Base-by-base conservation (phyloP, 1,140 invertebrate species). In the Cardiocondyla obscurior region DNA sequence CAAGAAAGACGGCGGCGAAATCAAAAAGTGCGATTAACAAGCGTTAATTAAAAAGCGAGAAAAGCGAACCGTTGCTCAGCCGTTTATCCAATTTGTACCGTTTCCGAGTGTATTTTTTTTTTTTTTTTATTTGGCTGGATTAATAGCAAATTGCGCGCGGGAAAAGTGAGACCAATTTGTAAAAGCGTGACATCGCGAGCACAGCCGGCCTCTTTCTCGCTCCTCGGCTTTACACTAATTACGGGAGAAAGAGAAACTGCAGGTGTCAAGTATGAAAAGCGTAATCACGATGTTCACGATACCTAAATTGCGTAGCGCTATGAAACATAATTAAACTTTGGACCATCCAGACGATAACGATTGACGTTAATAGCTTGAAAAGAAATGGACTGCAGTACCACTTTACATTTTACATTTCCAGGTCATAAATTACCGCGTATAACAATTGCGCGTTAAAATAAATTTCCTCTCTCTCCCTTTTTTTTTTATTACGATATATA, bases 181-280 rank as follows among this genome's bases (percentile, higher is more conserved):
- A 79, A 67, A 69, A 69, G 74, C 74, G 60, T 69, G 74, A 77
- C 74, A 77, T 77, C 22, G 73, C 42, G 57, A 14, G 46, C n/a
- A 16, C 19, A 7, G n/a, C 39, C 49, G 16, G n/a, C 36, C 62
- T n/a, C n/a, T 79, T 79, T 69, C 49, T 69, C 60, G 46, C 44
- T 19, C 51, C 44, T 19, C 51, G 22, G 30, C 8, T 30, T 67
- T 36, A 79, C 49, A 25, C 46, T 79, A 79, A 79, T 79, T 67
- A 79, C 14, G 62, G 30, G 46, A 42, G 22, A 39, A 55, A 79
- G 62, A 79, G 74, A 69, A 69, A 79, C n/a, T 53, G 25, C n/a
- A 16, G 33, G 33, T 69, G 74, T 53, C 74, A 53, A 39, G 16
- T 79, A 12, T 53, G 51, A 79, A 67, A 53, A 30, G 62, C 62